Percentiles rank a stretch among this genome's conserved stretches.
Evolutionary conservation across 2,888 invertebrate genomes (phyloP).

Genomic region (Heteropelma amictum): DNA sequence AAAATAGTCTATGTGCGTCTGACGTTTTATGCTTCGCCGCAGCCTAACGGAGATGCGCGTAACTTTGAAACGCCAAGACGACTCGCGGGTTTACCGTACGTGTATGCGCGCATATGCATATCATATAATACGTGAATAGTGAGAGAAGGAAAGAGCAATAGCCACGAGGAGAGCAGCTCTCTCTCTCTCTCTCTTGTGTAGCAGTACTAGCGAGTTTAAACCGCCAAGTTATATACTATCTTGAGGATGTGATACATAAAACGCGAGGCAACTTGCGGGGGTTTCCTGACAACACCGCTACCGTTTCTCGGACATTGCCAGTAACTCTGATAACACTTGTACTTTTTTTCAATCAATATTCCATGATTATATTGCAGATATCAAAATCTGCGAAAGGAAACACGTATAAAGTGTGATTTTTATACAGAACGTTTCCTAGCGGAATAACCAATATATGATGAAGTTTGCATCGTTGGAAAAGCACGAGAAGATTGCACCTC

Average conservation of each 20-base stretch:
- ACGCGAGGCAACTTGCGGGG: constrained; percentile 15
- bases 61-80: constrained; percentile 42
- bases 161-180: constrained; percentile 1
- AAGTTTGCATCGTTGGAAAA: too few species aligned
- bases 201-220: constrained; percentile 26
- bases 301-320: constrained; percentile 18
- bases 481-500: too few species aligned
- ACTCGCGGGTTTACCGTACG: constrained; percentile 22
- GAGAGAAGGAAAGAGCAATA: background rate
- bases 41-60: constrained; percentile 51
- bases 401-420: too few species aligned
- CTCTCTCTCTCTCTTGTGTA: too few species aligned
- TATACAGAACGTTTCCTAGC: too few species aligned
- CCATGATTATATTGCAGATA: background rate
- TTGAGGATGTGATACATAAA: constrained; percentile 31
- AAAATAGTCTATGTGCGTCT: constrained; percentile 19
- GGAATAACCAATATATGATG: too few species aligned
- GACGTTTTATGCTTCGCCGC: constrained; percentile 39
- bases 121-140: background rate
- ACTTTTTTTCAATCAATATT: background rate
- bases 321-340: background rate
- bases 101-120: constrained; percentile 30
- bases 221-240: constrained; percentile 27
- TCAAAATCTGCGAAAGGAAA: too few species aligned
- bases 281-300: constrained; percentile 27